Conservation (phyloP, 2,113 vertebrate species). For the Riparia riparia region DNA sequence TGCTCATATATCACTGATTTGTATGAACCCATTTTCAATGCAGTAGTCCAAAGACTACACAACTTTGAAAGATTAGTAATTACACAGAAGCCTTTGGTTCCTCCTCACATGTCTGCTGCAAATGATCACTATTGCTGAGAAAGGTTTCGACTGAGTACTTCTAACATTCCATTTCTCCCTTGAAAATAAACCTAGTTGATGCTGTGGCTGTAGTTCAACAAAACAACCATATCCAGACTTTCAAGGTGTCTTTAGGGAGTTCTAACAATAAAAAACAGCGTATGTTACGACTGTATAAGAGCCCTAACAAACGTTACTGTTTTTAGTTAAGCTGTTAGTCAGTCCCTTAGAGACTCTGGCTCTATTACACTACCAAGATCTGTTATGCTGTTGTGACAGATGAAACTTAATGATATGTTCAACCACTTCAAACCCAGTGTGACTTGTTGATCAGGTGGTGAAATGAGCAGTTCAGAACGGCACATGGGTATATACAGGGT, state of each 20-base stretch:
- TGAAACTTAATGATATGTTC: not conserved
- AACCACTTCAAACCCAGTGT: not conserved
- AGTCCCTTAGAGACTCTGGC: not conserved
- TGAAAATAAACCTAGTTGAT: not conserved
- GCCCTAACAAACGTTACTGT: not conserved
- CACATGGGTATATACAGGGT: not conserved
- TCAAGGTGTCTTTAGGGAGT: not conserved
- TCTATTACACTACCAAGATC: not conserved
- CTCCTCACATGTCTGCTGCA: not conserved
- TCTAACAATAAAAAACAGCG: not conserved
- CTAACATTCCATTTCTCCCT: not conserved
- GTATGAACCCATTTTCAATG: not conserved
- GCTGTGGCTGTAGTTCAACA: not conserved
- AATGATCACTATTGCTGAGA: not conserved
- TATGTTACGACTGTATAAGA: not conserved
- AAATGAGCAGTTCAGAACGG: not conserved
- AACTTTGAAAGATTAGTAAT: not conserved
- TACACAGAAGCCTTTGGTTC: not conserved
- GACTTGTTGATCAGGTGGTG: not conserved
- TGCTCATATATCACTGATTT: not conserved
- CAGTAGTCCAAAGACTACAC: not conserved
- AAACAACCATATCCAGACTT: not conserved
- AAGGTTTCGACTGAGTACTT: not conserved
- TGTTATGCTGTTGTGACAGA: not conserved
- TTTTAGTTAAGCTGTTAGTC: not conserved